Conservation (phyloP, 2,888 invertebrate species). For the Pterostichus madidus region DNA sequence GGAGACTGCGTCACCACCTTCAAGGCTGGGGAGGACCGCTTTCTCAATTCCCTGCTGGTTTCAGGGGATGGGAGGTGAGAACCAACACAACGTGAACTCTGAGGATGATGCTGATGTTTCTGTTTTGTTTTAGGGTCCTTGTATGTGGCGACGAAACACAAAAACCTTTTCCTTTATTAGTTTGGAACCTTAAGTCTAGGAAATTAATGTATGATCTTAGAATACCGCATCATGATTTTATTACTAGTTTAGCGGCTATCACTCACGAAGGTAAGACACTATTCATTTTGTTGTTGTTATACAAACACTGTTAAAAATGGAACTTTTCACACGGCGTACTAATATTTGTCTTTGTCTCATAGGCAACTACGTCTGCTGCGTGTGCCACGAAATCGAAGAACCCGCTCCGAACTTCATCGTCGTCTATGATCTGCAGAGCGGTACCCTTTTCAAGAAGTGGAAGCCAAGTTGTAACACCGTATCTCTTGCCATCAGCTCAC, state of each 20-base stretch:
- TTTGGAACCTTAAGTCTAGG: conserved; percentile 92
- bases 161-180: conserved; percentile 93
- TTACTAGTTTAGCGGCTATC: conserved; percentile 90
- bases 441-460: conserved; percentile 95
- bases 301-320: no score
- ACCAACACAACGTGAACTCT: background rate
- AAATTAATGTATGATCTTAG: conserved; percentile 92
- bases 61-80: conserved; percentile 90
- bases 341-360: conserved; percentile 55
- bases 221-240: conserved; percentile 93
- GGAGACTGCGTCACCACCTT: conserved; percentile 92
- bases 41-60: conserved; percentile 91
- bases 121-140: conserved; percentile 81
- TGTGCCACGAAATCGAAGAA: conserved; percentile 85
- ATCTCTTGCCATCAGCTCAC: conserved; percentile 91
- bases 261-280: conserved; percentile 85
- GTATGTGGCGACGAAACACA: conserved; percentile 96
- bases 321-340: no score
- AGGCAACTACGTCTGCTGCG: conserved; percentile 87
- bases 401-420: conserved; percentile 93
- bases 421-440: conserved; percentile 93
- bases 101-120: conserved; percentile 53
- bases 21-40: conserved; percentile 94
- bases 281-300: background rate
- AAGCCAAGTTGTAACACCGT: conserved; percentile 91